Evolutionary conservation across 1,140 invertebrate species (phyloP).

Genomic region (Heliconius nattereri): DNA sequence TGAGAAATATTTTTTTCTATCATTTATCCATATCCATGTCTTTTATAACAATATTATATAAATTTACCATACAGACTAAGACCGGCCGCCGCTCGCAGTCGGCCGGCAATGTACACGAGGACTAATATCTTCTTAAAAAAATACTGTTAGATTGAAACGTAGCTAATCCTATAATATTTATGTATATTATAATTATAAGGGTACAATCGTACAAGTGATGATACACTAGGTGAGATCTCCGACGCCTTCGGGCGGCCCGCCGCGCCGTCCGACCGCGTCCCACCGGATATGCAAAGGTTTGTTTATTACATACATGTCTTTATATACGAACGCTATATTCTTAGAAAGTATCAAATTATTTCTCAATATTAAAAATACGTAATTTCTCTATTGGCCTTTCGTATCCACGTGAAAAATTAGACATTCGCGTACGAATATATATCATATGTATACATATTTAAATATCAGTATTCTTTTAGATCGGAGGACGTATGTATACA

Average conservation of each 20-base stretch:
- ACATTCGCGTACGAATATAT: slow-evolving; percentile 78
- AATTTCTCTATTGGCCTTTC: slow-evolving; percentile 79
- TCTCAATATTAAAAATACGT: slow-evolving; percentile 81
- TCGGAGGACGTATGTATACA: slow-evolving; percentile 80
- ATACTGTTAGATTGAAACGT: slow-evolving; percentile 81
- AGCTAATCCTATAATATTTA: slow-evolving; percentile 78
- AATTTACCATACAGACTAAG: slow-evolving; percentile 77
- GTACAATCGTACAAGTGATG: slow-evolving; percentile 76
- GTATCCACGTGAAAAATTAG: slow-evolving; percentile 78
- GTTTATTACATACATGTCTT: slow-evolving; percentile 66
- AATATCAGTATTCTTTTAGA: slow-evolving; percentile 77
- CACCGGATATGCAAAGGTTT: slow-evolving; percentile 76
- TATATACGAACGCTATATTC: slow-evolving; percentile 63
- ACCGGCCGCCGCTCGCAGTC: slow-evolving; percentile 61
- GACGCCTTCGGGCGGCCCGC: slow-evolving; percentile 70
- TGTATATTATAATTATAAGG: slow-evolving; percentile 76
- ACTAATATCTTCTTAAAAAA: slow-evolving; percentile 82
- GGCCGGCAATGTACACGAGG: slow-evolving; percentile 76
- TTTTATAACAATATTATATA: slow-evolving; percentile 78
- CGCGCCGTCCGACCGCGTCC: slow-evolving; percentile 72
- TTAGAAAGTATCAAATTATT: slow-evolving; percentile 74
- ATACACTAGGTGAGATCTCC: slow-evolving; percentile 79
- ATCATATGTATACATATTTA: slow-evolving; percentile 78
- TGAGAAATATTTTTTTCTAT: slow-evolving; percentile 79
- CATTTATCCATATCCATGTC: slow-evolving; percentile 76